Evolutionary conservation across 2,113 vertebrate genomes (phyloP).

Genomic region (Trinectes maculatus): DNA sequence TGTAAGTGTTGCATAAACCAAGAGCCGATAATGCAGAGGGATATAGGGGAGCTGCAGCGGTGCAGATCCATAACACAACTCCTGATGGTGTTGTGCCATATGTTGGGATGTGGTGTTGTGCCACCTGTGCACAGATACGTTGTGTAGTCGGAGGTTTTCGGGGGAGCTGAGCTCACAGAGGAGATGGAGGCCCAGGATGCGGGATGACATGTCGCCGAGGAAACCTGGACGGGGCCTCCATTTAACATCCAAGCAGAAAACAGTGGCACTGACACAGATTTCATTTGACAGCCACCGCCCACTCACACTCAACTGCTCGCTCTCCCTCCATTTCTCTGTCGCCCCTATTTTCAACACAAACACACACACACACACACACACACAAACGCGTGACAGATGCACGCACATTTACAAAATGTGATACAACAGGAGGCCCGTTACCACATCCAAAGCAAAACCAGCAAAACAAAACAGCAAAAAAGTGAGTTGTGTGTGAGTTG

Average conservation of each 20-base stretch:
- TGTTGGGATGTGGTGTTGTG: slow-evolving; percentile 9
- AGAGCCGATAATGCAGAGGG: slow-evolving; percentile 18
- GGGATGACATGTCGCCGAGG: slow-evolving; percentile 40
- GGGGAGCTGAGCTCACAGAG: neutral
- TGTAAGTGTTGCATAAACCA: slow-evolving; percentile 58
- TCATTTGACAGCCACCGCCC: slow-evolving; percentile 70
- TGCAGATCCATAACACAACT: too few species aligned
- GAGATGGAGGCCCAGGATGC: slow-evolving; percentile 27
- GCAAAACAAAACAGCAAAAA: neutral
- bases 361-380: slow-evolving; percentile 50
- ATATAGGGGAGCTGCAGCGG: slow-evolving; percentile 2
- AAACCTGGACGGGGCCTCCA: slow-evolving; percentile 56
- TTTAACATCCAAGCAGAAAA: slow-evolving; percentile 66
- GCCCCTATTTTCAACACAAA: slow-evolving; percentile 52
- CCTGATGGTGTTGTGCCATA: neutral
- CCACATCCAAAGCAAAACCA: slow-evolving; percentile 36
- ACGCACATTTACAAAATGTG: slow-evolving; percentile 60
- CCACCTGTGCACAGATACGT: slow-evolving; percentile 38
- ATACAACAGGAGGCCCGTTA: slow-evolving; percentile 47
- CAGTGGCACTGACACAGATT: slow-evolving; percentile 65
- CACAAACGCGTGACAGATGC: too few species aligned
- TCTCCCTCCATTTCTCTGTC: slow-evolving; percentile 10
- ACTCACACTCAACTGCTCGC: slow-evolving; percentile 49
- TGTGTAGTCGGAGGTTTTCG: slow-evolving; percentile 1
- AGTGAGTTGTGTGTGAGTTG: too few species aligned